Conservation (phyloP, 2,113 vertebrate genomes). For the Coptodon bakossiorum region DNA sequence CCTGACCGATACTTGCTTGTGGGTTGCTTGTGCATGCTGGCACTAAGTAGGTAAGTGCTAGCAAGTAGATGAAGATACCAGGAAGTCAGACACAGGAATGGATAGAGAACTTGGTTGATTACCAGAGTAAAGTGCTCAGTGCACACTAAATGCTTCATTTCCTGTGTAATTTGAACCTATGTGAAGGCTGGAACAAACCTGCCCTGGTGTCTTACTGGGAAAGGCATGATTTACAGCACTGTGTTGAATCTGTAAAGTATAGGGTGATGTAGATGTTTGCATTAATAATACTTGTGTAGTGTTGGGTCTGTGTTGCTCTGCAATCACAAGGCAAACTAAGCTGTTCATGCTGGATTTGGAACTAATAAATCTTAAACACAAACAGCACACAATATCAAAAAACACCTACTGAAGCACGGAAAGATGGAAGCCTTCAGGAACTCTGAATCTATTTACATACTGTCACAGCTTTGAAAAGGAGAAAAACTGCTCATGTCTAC, state of each 20-base stretch:
- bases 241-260: background rate
- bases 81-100: background rate
- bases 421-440: background rate
- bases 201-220: rapidly evolving
- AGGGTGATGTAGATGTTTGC: background rate
- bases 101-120: background rate
- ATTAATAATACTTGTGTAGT: background rate
- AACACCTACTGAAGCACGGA: background rate
- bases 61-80: background rate
- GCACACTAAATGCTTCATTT: background rate
- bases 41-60: background rate
- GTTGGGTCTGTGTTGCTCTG: background rate
- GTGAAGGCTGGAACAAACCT: background rate
- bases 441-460: background rate
- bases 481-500: background rate
- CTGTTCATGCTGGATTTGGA: background rate
- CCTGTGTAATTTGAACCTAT: background rate
- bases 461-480: background rate
- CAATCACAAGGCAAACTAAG: background rate
- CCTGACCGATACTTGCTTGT: background rate
- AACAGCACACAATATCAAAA: background rate
- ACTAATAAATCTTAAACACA: background rate
- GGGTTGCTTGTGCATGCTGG: background rate
- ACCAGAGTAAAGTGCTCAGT: background rate
- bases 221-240: background rate